phyloP scores from a whole-genome alignment of 1,140 invertebrate genomes.

The Carposina sasakii region DNA sequence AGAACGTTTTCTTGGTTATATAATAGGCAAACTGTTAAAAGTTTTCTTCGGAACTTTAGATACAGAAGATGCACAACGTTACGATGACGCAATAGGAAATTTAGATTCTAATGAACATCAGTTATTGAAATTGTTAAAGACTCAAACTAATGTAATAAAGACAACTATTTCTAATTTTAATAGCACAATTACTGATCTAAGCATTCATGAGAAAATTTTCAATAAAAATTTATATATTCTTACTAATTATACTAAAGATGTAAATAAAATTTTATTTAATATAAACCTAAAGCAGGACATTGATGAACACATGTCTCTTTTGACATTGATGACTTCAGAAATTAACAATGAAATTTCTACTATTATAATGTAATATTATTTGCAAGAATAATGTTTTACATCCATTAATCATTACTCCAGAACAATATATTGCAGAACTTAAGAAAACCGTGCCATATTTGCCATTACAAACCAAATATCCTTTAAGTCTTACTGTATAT shows the following conservation, averaged over 20 bases:
- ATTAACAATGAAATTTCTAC: conserved; percentile 13
- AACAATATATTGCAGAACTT: conserved; percentile 9
- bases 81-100: conserved; percentile 6
- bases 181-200: conserved; percentile 6
- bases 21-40: not conserved
- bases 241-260: conserved; percentile 5
- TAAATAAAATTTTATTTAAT: conserved; percentile 9
- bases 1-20: too few species aligned
- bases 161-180: conserved; percentile 11
- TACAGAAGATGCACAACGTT: not conserved
- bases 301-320: conserved; percentile 11
- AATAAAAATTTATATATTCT: conserved; percentile 12
- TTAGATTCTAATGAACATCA: conserved; percentile 10
- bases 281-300: conserved; percentile 11
- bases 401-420: conserved; percentile 19
- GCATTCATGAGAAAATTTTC: conserved; percentile 8
- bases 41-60: conserved; percentile 1
- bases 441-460: not conserved
- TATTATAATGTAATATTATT: conserved; percentile 20
- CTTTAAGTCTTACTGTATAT: not conserved
- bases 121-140: conserved; percentile 5
- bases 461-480: conserved; percentile 6
- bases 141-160: conserved; percentile 8
- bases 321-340: conserved; percentile 4
- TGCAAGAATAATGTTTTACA: conserved; percentile 19